A percentile compares a stretch with the other conserved stretches of the same genome.
These are phyloP conservation scores for Palaemon carinicauda DNA, from an alignment of 1,140 invertebrate species.

Conservation along the genomic window DNA sequence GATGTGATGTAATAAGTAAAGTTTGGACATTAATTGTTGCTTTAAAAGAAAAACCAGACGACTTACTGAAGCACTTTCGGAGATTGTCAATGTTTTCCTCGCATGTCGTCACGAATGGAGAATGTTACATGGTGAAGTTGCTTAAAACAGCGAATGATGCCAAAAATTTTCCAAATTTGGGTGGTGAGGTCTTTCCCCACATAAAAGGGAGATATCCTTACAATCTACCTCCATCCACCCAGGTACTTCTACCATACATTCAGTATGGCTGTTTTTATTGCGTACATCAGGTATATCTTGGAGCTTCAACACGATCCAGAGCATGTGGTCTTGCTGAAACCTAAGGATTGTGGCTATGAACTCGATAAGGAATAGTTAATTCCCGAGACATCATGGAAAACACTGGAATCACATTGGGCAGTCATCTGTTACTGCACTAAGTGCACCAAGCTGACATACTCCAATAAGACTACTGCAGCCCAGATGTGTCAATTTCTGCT, in stretches of 20 bases:
- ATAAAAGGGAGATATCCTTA: not conserved
- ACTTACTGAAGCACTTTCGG: conserved; percentile 13
- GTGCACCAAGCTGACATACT: not conserved
- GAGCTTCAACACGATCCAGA: not conserved
- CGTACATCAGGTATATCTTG: conserved; percentile 23
- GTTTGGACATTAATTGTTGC: not conserved
- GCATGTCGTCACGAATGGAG: not conserved
- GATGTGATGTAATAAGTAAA: conserved; percentile 16
- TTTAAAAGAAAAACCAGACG: not conserved
- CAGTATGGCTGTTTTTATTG: conserved; percentile 12
- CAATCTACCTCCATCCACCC: conserved; percentile 17
- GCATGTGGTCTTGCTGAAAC: not conserved
- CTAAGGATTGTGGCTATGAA: conserved; percentile 3
- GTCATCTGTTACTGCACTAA: not conserved
- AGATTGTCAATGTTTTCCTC: not conserved
- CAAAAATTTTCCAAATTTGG: not conserved
- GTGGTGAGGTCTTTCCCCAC: not conserved
- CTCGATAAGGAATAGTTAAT: not conserved
- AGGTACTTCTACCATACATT: conserved; percentile 19
- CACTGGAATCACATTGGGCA: conserved; percentile 5
- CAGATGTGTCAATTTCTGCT: conserved; percentile 15
- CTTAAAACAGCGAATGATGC: conserved; percentile 3
- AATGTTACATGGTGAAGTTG: conserved; percentile 12
- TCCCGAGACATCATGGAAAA: not conserved
- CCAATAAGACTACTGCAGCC: not conserved